These are phyloP conservation scores for Brevimyrus niger DNA, from an alignment of 2,113 vertebrate genomes.

Conservation along the genomic window DNA sequence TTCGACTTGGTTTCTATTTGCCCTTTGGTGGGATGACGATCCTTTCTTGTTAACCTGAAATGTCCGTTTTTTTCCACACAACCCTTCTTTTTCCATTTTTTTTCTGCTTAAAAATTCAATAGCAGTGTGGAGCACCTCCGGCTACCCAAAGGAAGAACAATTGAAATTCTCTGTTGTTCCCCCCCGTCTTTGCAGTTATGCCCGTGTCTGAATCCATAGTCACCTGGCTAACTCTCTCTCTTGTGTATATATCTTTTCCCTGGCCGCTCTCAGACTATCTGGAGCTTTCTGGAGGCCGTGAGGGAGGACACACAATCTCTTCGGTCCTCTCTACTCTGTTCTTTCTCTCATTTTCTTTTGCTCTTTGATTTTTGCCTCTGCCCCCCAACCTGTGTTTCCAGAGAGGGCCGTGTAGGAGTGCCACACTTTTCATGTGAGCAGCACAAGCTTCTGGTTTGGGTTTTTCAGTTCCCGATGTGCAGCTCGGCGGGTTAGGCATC, in stretches of 20 bases:
- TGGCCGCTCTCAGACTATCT: background rate
- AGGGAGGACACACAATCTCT: background rate
- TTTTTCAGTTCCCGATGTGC: background rate
- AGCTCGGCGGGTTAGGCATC: background rate
- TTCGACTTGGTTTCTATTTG: background rate
- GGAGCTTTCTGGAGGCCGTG: background rate
- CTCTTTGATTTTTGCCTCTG: background rate
- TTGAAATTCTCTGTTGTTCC: background rate
- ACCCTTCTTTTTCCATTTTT: background rate
- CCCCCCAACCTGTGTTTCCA: background rate
- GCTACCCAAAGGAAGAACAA: constrained; percentile 10
- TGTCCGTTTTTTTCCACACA: background rate
- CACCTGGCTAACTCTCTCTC: background rate
- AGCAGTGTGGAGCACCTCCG: background rate
- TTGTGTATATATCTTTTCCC: background rate
- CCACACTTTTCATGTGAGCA: too few species aligned
- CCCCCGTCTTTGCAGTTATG: background rate
- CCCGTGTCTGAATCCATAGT: background rate
- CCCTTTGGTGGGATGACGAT: background rate
- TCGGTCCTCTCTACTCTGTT: background rate
- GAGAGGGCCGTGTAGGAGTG: background rate
- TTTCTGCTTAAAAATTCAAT: background rate
- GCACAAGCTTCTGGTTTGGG: background rate
- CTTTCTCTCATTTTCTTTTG: background rate
- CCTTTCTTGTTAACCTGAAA: background rate